Conservation (phyloP, 2,888 invertebrate species). For the Athetis lepigone region DNA sequence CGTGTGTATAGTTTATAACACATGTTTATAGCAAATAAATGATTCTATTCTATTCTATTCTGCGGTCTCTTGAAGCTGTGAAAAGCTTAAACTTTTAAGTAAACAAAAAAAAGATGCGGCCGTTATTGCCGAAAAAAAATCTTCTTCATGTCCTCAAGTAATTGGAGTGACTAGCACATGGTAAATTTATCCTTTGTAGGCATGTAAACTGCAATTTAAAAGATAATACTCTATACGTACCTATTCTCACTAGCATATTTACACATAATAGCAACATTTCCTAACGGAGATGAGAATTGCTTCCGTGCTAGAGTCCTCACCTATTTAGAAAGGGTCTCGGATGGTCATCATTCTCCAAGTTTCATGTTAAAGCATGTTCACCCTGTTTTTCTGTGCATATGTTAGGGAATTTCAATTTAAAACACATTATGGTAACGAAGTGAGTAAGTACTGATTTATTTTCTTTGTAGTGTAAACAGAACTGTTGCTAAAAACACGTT, state of each 20-base stretch:
- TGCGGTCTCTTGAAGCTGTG: too few relatives aligned
- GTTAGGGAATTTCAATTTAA: conserved; percentile 35
- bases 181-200: too few relatives aligned
- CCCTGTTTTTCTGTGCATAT: conserved; percentile 10
- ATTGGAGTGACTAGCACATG: too few relatives aligned
- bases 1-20: too few relatives aligned
- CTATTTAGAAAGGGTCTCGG: conserved; percentile 29
- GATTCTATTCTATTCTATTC: too few relatives aligned
- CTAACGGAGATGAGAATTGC: conserved; percentile 33
- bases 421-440: conserved; percentile 19
- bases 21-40: too few relatives aligned
- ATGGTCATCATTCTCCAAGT: conserved; percentile 14
- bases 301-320: not conserved
- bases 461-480: not conserved
- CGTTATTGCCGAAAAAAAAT: too few relatives aligned
- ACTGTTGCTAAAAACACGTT: not conserved
- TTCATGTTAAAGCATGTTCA: conserved; percentile 7
- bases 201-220: not conserved
- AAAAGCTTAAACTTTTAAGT: too few relatives aligned
- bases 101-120: too few relatives aligned
- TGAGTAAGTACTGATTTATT: not conserved
- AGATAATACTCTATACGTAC: not conserved
- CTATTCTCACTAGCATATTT: conserved; percentile 1
- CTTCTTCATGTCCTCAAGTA: too few relatives aligned
- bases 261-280: conserved; percentile 29